Evolutionary conservation across 2,113 vertebrate species (phyloP).

Genomic region (Labrus mixtus): DNA sequence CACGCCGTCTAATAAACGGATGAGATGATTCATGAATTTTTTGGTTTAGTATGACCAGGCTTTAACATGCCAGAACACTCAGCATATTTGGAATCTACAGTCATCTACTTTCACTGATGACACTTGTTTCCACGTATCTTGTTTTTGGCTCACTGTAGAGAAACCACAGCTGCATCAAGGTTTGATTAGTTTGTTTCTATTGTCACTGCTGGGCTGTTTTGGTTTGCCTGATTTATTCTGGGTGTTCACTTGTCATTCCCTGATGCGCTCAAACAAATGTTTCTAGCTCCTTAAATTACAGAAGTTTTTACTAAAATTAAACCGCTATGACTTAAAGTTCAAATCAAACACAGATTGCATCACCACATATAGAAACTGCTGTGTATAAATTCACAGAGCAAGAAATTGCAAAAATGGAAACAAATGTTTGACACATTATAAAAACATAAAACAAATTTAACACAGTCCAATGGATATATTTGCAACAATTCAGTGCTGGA

Average conservation of each 20-base stretch:
- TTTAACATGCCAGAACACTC: constrained; percentile 43
- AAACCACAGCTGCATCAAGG: not conserved
- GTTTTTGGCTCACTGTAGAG: not conserved
- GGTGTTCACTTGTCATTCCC: not conserved
- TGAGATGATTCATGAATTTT: constrained; percentile 56
- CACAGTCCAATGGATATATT: not conserved
- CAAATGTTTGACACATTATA: too few relatives aligned
- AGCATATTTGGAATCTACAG: constrained; percentile 11
- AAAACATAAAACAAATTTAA: too few relatives aligned
- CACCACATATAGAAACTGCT: not conserved
- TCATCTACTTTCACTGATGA: constrained; percentile 13
- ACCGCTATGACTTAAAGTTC: not conserved
- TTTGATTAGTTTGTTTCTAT: not conserved
- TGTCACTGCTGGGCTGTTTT: not conserved
- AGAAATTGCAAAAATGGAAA: too few relatives aligned
- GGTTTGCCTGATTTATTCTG: not conserved
- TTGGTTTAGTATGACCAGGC: too few relatives aligned
- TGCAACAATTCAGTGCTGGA: not conserved
- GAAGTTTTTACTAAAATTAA: not conserved
- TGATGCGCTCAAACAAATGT: not conserved
- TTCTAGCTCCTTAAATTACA: not conserved
- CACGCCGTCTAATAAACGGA: not conserved
- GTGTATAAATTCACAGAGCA: too few relatives aligned
- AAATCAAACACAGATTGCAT: not conserved
- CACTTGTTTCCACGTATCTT: not conserved